Evolutionary conservation across 2,797 vertebrate genomes (phyloP).

Genomic region (Sebastes oblongus): DNA sequence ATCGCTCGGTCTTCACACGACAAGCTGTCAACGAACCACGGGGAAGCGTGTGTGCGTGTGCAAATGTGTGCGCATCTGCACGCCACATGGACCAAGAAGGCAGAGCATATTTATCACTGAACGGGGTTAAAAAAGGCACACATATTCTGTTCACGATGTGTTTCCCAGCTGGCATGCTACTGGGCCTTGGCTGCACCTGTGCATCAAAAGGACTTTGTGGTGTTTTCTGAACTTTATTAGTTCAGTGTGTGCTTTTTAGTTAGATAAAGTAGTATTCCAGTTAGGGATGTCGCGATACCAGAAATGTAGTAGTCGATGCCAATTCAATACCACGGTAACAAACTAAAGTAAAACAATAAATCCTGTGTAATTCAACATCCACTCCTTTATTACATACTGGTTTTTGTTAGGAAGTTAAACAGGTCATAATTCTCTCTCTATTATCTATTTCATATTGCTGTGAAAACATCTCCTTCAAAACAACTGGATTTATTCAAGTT

Average conservation of each 20-base stretch:
- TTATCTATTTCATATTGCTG: too few species aligned
- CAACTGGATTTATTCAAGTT: too few species aligned
- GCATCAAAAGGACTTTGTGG: background rate
- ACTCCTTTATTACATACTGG: too few species aligned
- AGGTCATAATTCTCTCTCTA: too few species aligned
- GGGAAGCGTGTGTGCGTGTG: background rate
- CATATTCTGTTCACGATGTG: background rate
- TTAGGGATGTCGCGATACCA: background rate
- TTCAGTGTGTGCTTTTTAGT: background rate
- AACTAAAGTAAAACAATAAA: too few species aligned
- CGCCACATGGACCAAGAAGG: constrained; percentile 15
- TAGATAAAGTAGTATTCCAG: background rate
- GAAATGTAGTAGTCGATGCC: too few species aligned
- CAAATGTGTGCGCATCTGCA: constrained; percentile 1
- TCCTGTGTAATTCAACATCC: too few species aligned
- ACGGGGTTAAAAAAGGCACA: background rate
- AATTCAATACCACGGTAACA: too few species aligned
- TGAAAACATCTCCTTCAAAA: too few species aligned
- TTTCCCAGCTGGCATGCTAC: constrained; percentile 1
- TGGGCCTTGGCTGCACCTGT: background rate
- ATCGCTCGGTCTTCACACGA: background rate
- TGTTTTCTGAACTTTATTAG: background rate
- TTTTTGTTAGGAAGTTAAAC: too few species aligned
- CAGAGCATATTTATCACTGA: constrained; percentile 4
- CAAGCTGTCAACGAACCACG: background rate